These are phyloP conservation scores for Pelecanus crispus DNA, from an alignment of 2,113 vertebrate genomes.

Conservation along the genomic window DNA sequence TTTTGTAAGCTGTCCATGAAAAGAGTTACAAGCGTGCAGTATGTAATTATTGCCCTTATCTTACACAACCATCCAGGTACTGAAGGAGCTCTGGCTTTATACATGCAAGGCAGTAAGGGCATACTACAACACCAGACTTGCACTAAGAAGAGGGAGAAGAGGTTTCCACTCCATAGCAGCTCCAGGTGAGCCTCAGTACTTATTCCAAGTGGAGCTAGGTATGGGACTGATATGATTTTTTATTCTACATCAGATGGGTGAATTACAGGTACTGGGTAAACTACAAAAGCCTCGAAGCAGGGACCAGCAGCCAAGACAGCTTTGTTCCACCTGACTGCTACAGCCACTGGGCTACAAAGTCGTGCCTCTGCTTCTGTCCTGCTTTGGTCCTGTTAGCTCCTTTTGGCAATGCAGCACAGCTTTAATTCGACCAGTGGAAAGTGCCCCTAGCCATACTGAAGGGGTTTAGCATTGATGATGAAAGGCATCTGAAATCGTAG, in stretches of 20 bases:
- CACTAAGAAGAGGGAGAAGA: neutral
- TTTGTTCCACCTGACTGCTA: neutral
- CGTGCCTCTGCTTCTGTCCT: neutral
- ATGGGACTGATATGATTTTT: neutral
- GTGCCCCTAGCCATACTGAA: neutral
- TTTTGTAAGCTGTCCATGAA: constrained; percentile 11
- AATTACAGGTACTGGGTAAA: neutral
- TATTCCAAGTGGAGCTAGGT: neutral
- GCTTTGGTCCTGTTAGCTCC: neutral
- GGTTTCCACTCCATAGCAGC: neutral
- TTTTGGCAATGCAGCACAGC: neutral
- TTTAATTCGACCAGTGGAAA: neutral
- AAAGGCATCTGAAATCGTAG: constrained; percentile 3
- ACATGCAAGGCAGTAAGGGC: neutral
- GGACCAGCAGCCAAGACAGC: neutral
- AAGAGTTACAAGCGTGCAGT: neutral
- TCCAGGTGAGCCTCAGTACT: neutral
- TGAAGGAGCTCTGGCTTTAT: neutral
- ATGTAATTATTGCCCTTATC: constrained; percentile 31
- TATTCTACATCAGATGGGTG: neutral
- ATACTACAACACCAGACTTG: neutral
- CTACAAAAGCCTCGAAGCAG: neutral
- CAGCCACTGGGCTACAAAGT: neutral
- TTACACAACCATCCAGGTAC: neutral
- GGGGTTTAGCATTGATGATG: neutral